Evolutionary conservation across 1,140 invertebrate species (phyloP).

Genomic region (Helicoverpa armigera): DNA sequence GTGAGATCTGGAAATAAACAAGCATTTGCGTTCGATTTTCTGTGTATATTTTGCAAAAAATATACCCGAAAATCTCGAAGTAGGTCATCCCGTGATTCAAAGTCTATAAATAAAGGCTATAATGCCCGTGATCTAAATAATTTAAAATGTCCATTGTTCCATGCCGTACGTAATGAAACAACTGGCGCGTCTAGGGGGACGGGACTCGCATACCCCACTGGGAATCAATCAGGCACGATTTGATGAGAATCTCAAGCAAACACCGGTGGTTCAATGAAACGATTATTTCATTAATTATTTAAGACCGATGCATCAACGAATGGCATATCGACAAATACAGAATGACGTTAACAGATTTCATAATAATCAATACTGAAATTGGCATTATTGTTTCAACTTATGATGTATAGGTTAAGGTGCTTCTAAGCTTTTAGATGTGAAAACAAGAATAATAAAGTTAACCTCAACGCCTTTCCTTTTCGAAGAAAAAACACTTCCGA

Average conservation of each 20-base stretch:
- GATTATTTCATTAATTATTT: no score
- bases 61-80: not conserved
- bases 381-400: no score
- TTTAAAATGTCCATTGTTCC: constrained; percentile 24
- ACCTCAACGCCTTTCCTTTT: no score
- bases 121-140: constrained; percentile 15
- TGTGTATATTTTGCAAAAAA: not conserved
- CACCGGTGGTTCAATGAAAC: no score
- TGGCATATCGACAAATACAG: no score
- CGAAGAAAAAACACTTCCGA: not conserved
- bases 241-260: no score
- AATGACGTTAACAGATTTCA: no score
- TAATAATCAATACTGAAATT: no score
- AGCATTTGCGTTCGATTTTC: not conserved
- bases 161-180: not conserved
- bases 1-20: not conserved
- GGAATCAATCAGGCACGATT: not conserved
- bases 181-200: not conserved
- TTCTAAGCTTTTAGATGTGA: no score
- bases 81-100: constrained; percentile 13
- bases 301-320: no score
- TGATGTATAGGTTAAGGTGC: no score
- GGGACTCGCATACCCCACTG: not conserved
- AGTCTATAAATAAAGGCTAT: constrained; percentile 2
- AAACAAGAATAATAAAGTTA: no score